These are phyloP conservation scores for Eupeodes luniger DNA, from an alignment of 2,888 invertebrate species.

Conservation along the genomic window DNA sequence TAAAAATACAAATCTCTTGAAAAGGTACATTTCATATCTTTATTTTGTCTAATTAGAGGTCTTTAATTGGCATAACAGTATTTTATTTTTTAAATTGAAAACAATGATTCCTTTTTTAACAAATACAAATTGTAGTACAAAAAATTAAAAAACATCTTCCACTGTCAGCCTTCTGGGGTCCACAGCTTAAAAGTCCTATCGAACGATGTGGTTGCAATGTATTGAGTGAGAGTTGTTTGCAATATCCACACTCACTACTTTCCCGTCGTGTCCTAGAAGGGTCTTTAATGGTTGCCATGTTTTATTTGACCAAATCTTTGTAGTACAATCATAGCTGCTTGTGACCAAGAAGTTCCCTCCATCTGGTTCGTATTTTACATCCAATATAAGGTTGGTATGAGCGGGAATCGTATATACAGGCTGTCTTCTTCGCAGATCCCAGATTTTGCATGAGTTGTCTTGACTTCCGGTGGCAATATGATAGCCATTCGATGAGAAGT, in stretches of 20 bases:
- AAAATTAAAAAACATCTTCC: not conserved
- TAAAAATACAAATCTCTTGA: not conserved
- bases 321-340: slow-evolving; percentile 95
- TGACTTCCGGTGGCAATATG: slow-evolving; percentile 96
- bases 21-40: slow-evolving; percentile 60
- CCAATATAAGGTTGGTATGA: slow-evolving; percentile 94
- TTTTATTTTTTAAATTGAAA: slow-evolving; percentile 10
- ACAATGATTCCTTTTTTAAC: slow-evolving; percentile 46
- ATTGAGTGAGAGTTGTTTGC: slow-evolving; percentile 95
- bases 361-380: slow-evolving; percentile 94
- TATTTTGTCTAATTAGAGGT: slow-evolving; percentile 41
- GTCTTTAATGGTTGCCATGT: slow-evolving; percentile 99
- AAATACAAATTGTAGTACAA: slow-evolving; percentile 44
- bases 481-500: slow-evolving; percentile 95
- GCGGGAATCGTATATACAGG: slow-evolving; percentile 97
- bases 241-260: slow-evolving; percentile 97
- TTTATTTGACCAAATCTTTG: slow-evolving; percentile 97
- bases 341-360: slow-evolving; percentile 95
- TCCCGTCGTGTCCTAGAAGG: slow-evolving; percentile 97
- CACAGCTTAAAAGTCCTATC: slow-evolving; percentile 99
- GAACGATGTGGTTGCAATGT: slow-evolving; percentile 96
- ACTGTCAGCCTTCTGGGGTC: slow-evolving; percentile 89
- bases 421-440: slow-evolving; percentile 95
- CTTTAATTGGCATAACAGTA: slow-evolving; percentile 49
- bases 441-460: slow-evolving; percentile 96